Base-by-base conservation (phyloP, 92 coral and sea anemone species). In the Zoanthus sociatus region DNA sequence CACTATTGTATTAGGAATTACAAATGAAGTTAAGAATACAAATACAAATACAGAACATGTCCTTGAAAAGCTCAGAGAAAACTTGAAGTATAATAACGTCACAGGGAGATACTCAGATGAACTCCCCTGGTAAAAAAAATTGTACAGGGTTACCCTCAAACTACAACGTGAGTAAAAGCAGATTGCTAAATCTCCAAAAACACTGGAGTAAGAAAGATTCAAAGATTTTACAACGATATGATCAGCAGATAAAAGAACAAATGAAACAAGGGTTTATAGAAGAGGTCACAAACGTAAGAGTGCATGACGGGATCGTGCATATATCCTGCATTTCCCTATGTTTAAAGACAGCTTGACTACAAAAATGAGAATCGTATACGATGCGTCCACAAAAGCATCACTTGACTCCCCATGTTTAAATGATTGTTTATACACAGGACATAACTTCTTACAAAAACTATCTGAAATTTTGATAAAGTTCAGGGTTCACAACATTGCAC, bases 321-420 rank as follows among this genome's bases (percentile, higher is more conserved):
- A 44, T 45, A 86, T 75, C 50, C 83, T 77, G 54, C 89, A 86
- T 53, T 86, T 86, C 7, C 83, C 84, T 42, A 73, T 74, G 68
- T 85, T 85, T 70, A 85, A 85, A 56, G 58, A 55, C 26, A 85
- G 88, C 58, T 18, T 78, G 50, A 85, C 56, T 15, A 55, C 83
- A 75, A 86, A 42, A 61, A 86, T 74, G 82, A 86, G 89, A 76
- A 73, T 86, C 45, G 89, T 86, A 56, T 76, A 86, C 71, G 88
- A 84, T 76, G 88, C 72, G 10, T 67, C 72, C 32, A 18, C 89
- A 32, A 86, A 71, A 74, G 67, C 44, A 20, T 67, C 45, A 46
- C 68, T 30, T 51, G 68, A 73, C 71, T 50, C 81, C 21, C 48
- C 51, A 67, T 73, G 83, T 77, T 67, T 86, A 61, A 86, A 71